A percentile compares a stretch with the other conserved stretches of the same genome.
Evolutionary conservation across 2,888 invertebrate species (phyloP).

Genomic region (Allophyes oxyacanthae): DNA sequence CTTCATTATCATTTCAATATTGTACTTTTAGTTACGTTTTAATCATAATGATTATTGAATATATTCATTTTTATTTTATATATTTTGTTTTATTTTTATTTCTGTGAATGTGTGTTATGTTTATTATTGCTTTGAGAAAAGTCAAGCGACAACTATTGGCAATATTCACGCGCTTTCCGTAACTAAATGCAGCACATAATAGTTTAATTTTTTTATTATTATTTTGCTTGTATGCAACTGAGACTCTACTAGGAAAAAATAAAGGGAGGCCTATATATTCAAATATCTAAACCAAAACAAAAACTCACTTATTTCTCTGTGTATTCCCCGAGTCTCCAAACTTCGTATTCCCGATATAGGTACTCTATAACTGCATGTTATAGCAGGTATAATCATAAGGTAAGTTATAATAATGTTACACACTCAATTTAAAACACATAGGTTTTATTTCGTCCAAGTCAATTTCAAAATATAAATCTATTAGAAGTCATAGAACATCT

Average conservation of each 20-base stretch:
- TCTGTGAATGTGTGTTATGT: conserved; percentile 65
- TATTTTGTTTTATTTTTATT: conserved; percentile 86
- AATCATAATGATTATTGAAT: conserved; percentile 86
- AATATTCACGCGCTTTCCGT: conserved; percentile 47
- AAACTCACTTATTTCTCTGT: conserved; percentile 20
- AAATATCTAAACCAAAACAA: conserved; percentile 3
- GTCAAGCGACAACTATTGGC: conserved; percentile 36
- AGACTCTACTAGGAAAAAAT: conserved; percentile 5
- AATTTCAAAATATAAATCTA: background rate
- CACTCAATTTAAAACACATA: background rate
- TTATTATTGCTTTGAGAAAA: conserved; percentile 38
- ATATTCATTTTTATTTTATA: conserved; percentile 89
- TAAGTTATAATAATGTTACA: conserved; percentile 13
- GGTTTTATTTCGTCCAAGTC: too few species aligned
- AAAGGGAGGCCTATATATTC: background rate
- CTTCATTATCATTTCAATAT: conserved; percentile 76
- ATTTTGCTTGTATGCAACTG: conserved; percentile 19
- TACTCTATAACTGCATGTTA: conserved; percentile 1
- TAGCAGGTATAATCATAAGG: conserved; percentile 14
- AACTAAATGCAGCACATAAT: conserved; percentile 45
- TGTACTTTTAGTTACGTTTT: conserved; percentile 82
- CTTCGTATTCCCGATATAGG: background rate
- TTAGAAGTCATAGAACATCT: background rate
- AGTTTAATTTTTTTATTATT: conserved; percentile 14
- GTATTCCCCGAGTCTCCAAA: background rate